phyloP scores from a whole-genome alignment of 2,888 invertebrate species.

The Clusia tigrina region DNA sequence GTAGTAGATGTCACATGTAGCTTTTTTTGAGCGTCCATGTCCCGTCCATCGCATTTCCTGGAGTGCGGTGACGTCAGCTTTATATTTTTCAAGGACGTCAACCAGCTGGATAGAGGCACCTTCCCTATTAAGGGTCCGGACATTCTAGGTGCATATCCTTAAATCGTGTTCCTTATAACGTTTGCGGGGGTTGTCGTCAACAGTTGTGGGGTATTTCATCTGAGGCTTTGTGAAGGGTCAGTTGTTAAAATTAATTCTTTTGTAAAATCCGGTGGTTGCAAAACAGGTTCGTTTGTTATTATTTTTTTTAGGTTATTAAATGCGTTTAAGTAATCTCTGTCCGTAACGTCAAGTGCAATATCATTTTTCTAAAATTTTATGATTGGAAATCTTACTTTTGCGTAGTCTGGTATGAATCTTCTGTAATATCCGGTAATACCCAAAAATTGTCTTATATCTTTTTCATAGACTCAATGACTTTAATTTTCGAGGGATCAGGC shows the following conservation, averaged over 20 bases:
- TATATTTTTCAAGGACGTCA: no score
- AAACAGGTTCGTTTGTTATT: conserved; percentile 28
- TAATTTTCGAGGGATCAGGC: conserved; percentile 35
- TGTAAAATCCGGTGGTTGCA: conserved; percentile 46
- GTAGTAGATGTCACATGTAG: no score
- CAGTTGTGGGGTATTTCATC: no score
- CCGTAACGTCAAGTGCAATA: conserved; percentile 19
- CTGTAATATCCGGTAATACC: conserved; percentile 30
- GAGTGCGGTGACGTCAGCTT: no score
- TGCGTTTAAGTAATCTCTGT: conserved; percentile 23
- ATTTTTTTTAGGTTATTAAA: conserved; percentile 29
- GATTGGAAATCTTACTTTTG: conserved; percentile 27
- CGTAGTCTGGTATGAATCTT: conserved; percentile 26
- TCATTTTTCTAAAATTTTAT: conserved; percentile 32
- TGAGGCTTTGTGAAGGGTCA: conserved; percentile 18
- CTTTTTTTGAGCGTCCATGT: no score
- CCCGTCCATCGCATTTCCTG: no score
- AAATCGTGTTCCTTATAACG: no score
- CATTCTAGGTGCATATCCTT: no score
- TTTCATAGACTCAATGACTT: conserved; percentile 29
- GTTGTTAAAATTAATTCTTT: conserved; percentile 31
- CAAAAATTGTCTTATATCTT: conserved; percentile 33
- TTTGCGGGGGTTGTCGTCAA: no score
- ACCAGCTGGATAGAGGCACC: no score
- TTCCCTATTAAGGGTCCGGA: no score